Percentiles rank a stretch among this genome's conserved stretches.
Conservation (phyloP, 2,888 invertebrate genomes). For the Sphaerophoria rueppellii region DNA sequence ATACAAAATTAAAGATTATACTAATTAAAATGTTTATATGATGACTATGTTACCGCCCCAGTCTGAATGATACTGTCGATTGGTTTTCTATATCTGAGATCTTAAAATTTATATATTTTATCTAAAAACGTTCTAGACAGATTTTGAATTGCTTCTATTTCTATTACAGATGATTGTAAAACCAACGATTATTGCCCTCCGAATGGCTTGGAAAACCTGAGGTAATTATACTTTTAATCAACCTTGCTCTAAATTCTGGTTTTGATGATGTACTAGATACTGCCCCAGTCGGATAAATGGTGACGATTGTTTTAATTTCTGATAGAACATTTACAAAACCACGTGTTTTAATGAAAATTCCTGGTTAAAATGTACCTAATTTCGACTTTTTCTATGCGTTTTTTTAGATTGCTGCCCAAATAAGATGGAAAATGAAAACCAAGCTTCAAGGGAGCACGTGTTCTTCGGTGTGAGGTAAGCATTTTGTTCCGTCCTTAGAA, state of each 20-base stretch:
- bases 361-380: neutral
- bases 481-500: no score
- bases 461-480: no score
- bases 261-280: constrained; percentile 68
- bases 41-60: constrained; percentile 74
- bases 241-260: neutral
- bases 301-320: constrained; percentile 74
- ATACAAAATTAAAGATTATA: neutral
- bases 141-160: neutral
- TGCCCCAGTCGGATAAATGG: constrained; percentile 75
- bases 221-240: constrained; percentile 26
- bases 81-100: constrained; percentile 63
- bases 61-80: constrained; percentile 73
- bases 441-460: no score
- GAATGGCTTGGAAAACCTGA: no score
- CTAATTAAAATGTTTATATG: constrained; percentile 10
- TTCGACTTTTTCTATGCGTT: neutral
- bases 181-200: neutral
- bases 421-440: neutral
- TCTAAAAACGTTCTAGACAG: neutral
- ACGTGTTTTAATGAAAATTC: neutral
- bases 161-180: constrained; percentile 29
- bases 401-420: neutral
- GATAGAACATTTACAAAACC: constrained; percentile 34
- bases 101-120: neutral